Conservation (phyloP, 2,113 vertebrate species). For the Talpa occidentalis region DNA sequence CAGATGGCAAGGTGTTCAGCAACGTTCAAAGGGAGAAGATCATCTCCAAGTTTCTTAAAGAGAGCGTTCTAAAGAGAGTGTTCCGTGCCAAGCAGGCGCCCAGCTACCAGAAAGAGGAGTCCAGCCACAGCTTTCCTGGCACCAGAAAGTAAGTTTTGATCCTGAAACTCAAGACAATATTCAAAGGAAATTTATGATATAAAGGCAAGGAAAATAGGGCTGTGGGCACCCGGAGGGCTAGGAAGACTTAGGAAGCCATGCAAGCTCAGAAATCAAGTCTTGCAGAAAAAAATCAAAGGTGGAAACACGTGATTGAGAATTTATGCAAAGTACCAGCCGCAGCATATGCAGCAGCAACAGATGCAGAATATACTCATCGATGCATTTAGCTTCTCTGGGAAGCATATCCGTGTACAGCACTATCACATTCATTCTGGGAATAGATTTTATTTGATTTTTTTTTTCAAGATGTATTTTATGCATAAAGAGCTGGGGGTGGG, state of each 20-base stretch:
- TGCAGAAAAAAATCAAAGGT: not conserved
- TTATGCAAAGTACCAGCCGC: not conserved
- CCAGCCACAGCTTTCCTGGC: not conserved
- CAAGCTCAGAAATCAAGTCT: not conserved
- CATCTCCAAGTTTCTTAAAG: constrained; percentile 53
- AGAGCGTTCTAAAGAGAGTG: constrained; percentile 44
- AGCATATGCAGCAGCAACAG: not conserved
- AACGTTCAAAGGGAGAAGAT: constrained; percentile 59
- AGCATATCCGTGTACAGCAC: not conserved
- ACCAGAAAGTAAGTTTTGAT: constrained; percentile 63
- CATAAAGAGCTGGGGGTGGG: no score
- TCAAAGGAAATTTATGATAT: not conserved
- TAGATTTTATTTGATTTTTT: no score
- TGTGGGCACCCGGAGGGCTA: no score
- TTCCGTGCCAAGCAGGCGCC: constrained; percentile 31
- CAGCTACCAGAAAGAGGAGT: not conserved
- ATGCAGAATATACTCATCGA: not conserved
- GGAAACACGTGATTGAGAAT: not conserved
- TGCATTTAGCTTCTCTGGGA: not conserved
- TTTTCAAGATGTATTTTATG: no score
- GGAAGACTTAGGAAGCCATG: not conserved
- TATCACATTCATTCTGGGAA: not conserved
- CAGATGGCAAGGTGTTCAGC: constrained; percentile 54
- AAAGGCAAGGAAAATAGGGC: no score
- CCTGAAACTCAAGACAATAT: not conserved